These are phyloP conservation scores for Petrosia ficiformis DNA, from an alignment of 37 sponge, comb jelly and placozoan species.

Conservation along the genomic window DNA sequence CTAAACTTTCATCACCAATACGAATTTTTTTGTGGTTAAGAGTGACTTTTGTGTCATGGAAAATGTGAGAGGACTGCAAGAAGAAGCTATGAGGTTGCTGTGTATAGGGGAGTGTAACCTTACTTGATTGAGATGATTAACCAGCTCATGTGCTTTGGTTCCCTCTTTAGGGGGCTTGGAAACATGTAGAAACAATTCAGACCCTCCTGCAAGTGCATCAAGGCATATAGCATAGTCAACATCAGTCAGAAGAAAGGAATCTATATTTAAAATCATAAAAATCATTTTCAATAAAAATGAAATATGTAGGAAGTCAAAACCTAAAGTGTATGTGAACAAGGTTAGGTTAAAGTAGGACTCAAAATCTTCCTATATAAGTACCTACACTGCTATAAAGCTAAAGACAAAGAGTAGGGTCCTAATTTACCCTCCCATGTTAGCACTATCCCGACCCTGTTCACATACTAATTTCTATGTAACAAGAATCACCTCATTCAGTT, in stretches of 20 bases:
- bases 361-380: no score
- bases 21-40: slow-evolving; percentile 83
- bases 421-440: no score
- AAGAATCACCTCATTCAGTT: no score
- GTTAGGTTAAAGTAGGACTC: no score
- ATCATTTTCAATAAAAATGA: no score
- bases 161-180: slow-evolving; percentile 90
- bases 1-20: slow-evolving; percentile 73
- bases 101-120: background rate
- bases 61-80: background rate
- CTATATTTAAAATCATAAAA: background rate
- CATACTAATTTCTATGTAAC: no score
- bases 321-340: no score
- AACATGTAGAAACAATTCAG: slow-evolving; percentile 70
- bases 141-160: slow-evolving; percentile 30
- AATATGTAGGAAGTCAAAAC: no score
- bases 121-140: slow-evolving; percentile 46
- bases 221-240: slow-evolving; percentile 89
- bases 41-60: background rate
- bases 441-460: no score
- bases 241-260: slow-evolving; percentile 30
- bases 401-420: no score
- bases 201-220: slow-evolving; percentile 60
- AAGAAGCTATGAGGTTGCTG: background rate
- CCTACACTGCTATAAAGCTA: no score